Evolutionary conservation across 2,113 vertebrate species (phyloP).

Genomic region (Centropus bengalensis): DNA sequence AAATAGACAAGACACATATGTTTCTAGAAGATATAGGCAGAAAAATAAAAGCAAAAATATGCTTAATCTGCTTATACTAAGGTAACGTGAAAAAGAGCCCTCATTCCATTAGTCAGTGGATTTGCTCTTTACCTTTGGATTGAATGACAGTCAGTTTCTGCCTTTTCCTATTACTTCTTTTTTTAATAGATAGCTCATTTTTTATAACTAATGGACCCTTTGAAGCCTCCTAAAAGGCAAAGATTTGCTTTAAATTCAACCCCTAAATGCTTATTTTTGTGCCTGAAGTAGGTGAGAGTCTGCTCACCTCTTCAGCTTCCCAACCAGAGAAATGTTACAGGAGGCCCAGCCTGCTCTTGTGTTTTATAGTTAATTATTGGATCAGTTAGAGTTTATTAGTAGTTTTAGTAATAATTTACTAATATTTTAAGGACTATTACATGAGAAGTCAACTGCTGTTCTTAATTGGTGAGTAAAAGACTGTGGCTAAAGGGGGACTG

Average conservation of each 20-base stretch:
- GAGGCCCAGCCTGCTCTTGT: background rate
- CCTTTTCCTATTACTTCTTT: background rate
- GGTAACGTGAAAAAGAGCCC: background rate
- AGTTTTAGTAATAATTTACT: background rate
- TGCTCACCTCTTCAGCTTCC: background rate
- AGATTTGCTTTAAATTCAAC: background rate
- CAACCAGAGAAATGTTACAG: background rate
- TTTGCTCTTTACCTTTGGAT: background rate
- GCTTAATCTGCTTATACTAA: slow-evolving; percentile 23
- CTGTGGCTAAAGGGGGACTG: background rate
- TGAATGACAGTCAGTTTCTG: background rate
- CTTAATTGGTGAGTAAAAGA: background rate
- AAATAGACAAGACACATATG: background rate
- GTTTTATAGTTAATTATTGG: background rate
- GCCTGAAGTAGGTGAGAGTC: background rate
- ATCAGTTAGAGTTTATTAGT: background rate
- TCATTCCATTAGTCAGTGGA: background rate
- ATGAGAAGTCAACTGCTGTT: background rate
- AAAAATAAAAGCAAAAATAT: slow-evolving; percentile 40
- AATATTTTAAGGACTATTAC: background rate
- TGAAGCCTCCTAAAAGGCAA: background rate
- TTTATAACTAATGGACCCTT: background rate
- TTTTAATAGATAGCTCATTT: background rate
- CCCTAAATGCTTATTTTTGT: background rate
- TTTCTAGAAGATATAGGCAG: slow-evolving; percentile 21